Base-by-base conservation (phyloP, 2,797 vertebrate genomes). In the Pseudotriccus pelzelni region DNA sequence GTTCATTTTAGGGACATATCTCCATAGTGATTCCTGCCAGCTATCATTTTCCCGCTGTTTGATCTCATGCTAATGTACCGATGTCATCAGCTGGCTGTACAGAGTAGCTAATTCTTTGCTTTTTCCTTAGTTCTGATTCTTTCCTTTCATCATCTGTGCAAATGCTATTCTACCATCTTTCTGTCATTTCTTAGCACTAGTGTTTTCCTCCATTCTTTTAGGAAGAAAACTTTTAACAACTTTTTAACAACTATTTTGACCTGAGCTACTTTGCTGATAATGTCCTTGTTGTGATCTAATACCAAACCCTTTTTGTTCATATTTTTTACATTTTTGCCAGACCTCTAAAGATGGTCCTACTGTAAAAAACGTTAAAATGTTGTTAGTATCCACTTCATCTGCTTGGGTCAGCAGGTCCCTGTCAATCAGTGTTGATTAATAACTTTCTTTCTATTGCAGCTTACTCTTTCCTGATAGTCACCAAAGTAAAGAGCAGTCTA, bases 371-470 rank as follows among this genome's bases (percentile, higher is more conserved):
- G 19, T 14, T 24, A 62, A 67, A 47, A 67, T 23, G 47, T 50
- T 92, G 7, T 62, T 67, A 69, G 28, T n/a, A 24, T 74, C 46
- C 20, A 10, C 36, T 95, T 90, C 49, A 89, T 79, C 30, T 66
- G 6, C 12, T 47, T 55, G 73, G 52, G 55, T 64, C 56, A 79
- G 28, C 7, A 88, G 63, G 39, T 72, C n/a, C 22, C 39, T 96
- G 89, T 75, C 94, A 92, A 36, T 94, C 82, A 79, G 3, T 55
- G 23, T 47, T 81, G 46, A 92, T 44, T 94, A 89, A 81, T 60
- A 41, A 22, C 27, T 30, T 30, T 62, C 28, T 28, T 62, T 62
- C 8, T 76, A 75, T 68, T 82, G 27, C 32, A 60, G 37, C 27
- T 60, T 73, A 34, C 22, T 76, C 36, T 74, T 75, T 69, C 37